A percentile compares a stretch with the other conserved stretches of the same genome.
These are phyloP conservation scores for Ia io DNA, from an alignment of 2,113 vertebrate species.

Conservation along the genomic window DNA sequence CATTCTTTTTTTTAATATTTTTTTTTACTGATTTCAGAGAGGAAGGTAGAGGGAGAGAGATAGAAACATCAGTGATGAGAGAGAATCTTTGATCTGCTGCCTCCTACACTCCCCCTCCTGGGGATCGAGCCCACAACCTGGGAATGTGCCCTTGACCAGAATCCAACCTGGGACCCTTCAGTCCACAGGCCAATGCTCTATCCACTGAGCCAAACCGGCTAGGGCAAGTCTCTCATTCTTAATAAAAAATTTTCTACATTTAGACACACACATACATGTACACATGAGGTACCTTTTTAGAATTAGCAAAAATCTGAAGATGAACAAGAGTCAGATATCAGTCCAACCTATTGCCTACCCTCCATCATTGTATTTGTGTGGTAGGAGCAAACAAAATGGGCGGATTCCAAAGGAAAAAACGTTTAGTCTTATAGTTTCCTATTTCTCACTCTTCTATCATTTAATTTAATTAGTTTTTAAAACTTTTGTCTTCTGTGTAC, in stretches of 20 bases:
- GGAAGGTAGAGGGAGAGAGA: no score
- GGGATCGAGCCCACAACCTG: no score
- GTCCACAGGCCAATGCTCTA: no score
- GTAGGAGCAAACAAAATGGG: not conserved
- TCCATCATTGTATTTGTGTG: not conserved
- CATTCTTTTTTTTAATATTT: no score
- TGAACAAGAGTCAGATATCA: not conserved
- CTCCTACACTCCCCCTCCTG: no score
- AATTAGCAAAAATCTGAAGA: not conserved
- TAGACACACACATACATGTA: not conserved
- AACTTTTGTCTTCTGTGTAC: not conserved
- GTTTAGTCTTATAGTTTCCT: not conserved
- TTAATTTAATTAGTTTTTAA: not conserved
- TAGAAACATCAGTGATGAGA: no score
- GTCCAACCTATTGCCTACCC: not conserved
- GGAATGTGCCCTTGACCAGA: no score
- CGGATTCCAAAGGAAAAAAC: not conserved
- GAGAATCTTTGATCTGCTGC: no score
- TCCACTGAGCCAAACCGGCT: no score
- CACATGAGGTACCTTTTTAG: not conserved
- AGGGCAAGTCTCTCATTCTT: no score
- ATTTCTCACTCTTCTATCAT: not conserved
- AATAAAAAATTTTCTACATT: not conserved
- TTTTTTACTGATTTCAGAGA: no score
- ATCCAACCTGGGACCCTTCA: no score